Evolutionary conservation across 2,888 invertebrate species (phyloP), one percentile per base, ranked within the genome.

Genomic region (Epirrhoe alternata): DNA sequence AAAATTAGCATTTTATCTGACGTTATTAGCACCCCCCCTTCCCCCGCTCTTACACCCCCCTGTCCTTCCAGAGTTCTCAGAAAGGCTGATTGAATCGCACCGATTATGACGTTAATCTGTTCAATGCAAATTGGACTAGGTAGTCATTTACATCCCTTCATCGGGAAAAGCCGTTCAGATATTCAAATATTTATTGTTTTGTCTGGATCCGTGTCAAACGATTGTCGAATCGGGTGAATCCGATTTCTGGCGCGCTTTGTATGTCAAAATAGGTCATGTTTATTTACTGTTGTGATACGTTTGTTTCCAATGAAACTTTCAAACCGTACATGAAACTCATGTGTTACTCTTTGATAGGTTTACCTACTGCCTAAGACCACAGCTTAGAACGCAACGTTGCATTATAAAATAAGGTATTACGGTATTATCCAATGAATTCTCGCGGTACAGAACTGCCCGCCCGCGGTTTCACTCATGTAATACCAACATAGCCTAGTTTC

Each of bases 71-170:
- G 82, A 83, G 84, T 84, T 84, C 84, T 79, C 82, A 80, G 85
- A 85, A 88, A 89, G 86, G 85, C 88, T 91, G 92, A 93, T 93
- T 91, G 92, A 92, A 91, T 92, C 90, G 86, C 84, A 81, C 84
- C 88, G 92, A 92, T 92, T 92, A 93, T 93, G 92, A 92, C 92
- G 89, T 89, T 93, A 92, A 93, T 93, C 92, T 90, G 90, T 89
- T 90, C 90, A 87, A 92, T 92, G 92, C 89, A 93, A 92, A 93
- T 93, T 92, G 91, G 86, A 90, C 86, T 86, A 89, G 86, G 82
- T 87, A 88, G 89, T 88, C 89, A 90, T 92, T 92, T 90, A 90
- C 90, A 92, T 90, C 88, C 87, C 89, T 90, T 90, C 89, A 90
- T 88, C 90, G 86, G 87, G 84, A 87, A 86, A 86, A 78, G 81